Evolutionary conservation across 35 echinoderm and acorn worm species (phyloP).

Genomic region (Ophioderma brevispina): DNA sequence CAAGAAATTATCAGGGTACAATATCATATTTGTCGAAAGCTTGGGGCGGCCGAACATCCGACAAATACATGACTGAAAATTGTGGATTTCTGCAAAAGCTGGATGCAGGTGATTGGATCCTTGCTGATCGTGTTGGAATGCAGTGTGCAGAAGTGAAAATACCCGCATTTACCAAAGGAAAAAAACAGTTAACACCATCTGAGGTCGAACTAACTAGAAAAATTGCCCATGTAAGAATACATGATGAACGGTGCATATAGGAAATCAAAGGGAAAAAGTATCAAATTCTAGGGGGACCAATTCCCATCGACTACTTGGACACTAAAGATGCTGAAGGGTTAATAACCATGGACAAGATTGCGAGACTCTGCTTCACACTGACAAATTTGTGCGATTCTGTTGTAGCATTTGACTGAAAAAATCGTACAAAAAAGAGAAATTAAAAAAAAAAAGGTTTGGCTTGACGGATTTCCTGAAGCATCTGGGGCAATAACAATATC

Average conservation of each 20-base stretch:
- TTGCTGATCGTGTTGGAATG: not conserved
- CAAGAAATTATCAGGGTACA: constrained; percentile 22
- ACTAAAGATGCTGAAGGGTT: too few species aligned
- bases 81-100: not conserved
- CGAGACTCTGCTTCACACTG: too few species aligned
- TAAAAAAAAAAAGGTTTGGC: too few species aligned
- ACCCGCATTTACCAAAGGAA: not conserved
- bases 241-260: not conserved
- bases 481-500: too few species aligned
- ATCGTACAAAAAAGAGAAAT: too few species aligned
- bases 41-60: constrained; percentile 71
- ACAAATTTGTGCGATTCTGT: too few species aligned
- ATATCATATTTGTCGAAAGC: constrained; percentile 54
- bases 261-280: too few species aligned
- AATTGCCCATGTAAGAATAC: not conserved
- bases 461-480: too few species aligned
- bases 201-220: not conserved
- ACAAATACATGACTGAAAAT: constrained; percentile 45
- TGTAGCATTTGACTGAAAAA: too few species aligned
- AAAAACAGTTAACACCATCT: not conserved
- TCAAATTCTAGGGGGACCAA: too few species aligned
- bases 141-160: not conserved
- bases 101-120: not conserved
- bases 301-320: too few species aligned
- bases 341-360: too few species aligned